A percentile compares a stretch with the other conserved stretches of the same genome.
Conservation (phyloP, 2,888 invertebrate species). For the Thumatha senex region DNA sequence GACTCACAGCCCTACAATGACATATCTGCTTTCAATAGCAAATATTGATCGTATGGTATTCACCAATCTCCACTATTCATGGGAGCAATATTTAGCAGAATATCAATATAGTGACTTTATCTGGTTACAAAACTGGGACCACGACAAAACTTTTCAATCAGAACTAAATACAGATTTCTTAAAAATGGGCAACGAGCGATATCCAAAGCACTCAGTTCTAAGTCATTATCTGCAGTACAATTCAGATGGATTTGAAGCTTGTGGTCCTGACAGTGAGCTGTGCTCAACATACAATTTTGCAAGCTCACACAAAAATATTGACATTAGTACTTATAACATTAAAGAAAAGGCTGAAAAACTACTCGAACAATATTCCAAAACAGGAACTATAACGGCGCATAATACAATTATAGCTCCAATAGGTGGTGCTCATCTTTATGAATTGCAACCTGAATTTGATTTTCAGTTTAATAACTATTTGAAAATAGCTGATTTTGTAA, state of each 20-base stretch:
- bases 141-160: slow-evolving; percentile 46
- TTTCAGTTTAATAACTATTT: slow-evolving; percentile 97
- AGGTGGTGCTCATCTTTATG: slow-evolving; percentile 96
- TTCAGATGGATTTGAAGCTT: slow-evolving; percentile 62
- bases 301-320: slow-evolving; percentile 87
- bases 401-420: slow-evolving; percentile 96
- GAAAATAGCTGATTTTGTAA: slow-evolving; percentile 93
- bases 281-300: slow-evolving; percentile 85
- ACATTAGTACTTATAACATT: slow-evolving; percentile 92
- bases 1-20: slow-evolving; percentile 95
- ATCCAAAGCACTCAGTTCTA: slow-evolving; percentile 60
- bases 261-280: slow-evolving; percentile 59
- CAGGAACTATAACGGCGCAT: slow-evolving; percentile 93
- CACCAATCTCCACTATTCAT: slow-evolving; percentile 95
- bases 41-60: slow-evolving; percentile 93
- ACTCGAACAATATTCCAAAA: slow-evolving; percentile 94
- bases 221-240: slow-evolving; percentile 70
- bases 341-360: slow-evolving; percentile 92
- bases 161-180: slow-evolving; percentile 55
- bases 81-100: slow-evolving; percentile 96
- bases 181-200: slow-evolving; percentile 61
- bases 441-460: slow-evolving; percentile 94
- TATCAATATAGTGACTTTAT: slow-evolving; percentile 94
- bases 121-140: slow-evolving; percentile 95
- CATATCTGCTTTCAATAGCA: slow-evolving; percentile 91